These are phyloP conservation scores for Hydrozoanthus tunicans DNA, from an alignment of 64 coral and sea anemone genomes.

Conservation along the genomic window DNA sequence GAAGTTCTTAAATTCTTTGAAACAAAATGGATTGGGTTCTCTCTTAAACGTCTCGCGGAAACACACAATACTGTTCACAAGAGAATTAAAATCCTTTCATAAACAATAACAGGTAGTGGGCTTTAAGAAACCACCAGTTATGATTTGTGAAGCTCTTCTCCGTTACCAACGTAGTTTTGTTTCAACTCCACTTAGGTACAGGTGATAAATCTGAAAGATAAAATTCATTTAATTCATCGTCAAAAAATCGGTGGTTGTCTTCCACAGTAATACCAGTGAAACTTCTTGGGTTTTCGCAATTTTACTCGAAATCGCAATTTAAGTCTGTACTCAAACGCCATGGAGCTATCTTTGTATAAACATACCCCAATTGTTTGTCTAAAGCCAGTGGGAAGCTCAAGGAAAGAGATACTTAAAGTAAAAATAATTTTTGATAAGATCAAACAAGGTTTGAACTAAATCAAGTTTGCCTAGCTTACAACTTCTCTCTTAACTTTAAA, in stretches of 20 bases:
- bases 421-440: background rate
- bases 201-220: background rate
- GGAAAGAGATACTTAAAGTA: background rate
- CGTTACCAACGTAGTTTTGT: background rate
- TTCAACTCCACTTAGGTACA: background rate
- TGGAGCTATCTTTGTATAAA: background rate
- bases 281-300: too few relatives aligned
- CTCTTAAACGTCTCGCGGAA: background rate
- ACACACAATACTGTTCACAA: background rate
- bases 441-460: background rate
- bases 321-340: background rate
- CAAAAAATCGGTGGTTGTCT: too few relatives aligned
- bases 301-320: background rate
- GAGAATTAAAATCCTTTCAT: background rate
- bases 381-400: constrained; percentile 26
- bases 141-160: background rate
- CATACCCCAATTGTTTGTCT: constrained; percentile 26
- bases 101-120: background rate
- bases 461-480: constrained; percentile 14
- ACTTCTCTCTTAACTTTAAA: background rate
- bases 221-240: background rate
- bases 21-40: background rate
- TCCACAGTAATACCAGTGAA: too few relatives aligned
- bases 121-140: background rate
- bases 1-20: background rate